Conservation (phyloP, 2,113 vertebrate species). For the Phrynosoma blainvillii region DNA sequence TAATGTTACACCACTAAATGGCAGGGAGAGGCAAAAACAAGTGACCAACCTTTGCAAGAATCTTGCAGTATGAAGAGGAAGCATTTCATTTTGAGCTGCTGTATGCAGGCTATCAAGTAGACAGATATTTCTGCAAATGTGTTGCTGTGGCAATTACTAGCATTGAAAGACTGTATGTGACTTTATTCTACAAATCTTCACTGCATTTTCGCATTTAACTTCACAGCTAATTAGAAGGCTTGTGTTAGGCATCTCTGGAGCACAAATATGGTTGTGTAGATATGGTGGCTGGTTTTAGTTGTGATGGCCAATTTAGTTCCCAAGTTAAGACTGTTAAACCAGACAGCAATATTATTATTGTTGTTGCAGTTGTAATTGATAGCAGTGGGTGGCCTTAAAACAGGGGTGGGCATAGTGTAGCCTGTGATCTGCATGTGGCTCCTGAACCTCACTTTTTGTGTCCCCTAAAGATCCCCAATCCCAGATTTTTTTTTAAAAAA, state of each 20-base stretch:
- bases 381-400: not conserved
- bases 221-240: not conserved
- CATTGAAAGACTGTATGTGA: not conserved
- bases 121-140: not conserved
- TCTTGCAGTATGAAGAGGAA: not conserved
- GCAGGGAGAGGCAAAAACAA: no score
- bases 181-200: accelerated
- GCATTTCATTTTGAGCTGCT: not conserved
- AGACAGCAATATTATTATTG: not conserved
- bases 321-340: not conserved
- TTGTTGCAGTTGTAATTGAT: no score
- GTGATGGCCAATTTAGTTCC: not conserved
- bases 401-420: not conserved
- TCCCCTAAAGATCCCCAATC: no score
- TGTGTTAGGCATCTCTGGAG: not conserved
- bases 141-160: not conserved
- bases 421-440: no score
- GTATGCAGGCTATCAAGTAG: not conserved
- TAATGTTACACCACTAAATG: no score
- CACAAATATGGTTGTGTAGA: not conserved
- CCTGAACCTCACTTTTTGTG: no score
- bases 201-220: not conserved
- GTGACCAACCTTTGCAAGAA: no score
- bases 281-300: not conserved
- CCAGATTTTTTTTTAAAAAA: no score